Evolutionary conservation across 2,113 vertebrate species (phyloP).

Genomic region (Zosterops japonicus): DNA sequence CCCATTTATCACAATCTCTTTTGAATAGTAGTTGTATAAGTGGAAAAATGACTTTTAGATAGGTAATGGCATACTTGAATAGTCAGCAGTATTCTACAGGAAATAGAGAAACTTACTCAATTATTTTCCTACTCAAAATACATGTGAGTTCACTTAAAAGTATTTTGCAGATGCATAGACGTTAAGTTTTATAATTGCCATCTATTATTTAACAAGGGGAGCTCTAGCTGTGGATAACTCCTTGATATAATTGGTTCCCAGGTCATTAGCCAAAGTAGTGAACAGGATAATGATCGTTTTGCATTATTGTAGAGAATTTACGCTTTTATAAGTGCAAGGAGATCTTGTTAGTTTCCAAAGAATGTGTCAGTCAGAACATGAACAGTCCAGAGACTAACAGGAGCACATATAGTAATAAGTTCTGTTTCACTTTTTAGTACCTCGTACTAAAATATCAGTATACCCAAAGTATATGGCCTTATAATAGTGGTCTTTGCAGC

Average conservation of each 20-base stretch:
- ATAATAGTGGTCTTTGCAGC: neutral
- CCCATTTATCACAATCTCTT: constrained; percentile 3
- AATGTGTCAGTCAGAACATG: neutral
- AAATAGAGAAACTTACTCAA: neutral
- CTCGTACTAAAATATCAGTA: neutral
- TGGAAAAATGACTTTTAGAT: neutral
- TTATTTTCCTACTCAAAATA: neutral
- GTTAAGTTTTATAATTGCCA: neutral
- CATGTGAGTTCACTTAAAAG: neutral
- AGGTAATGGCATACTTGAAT: neutral
- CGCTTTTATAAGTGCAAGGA: neutral
- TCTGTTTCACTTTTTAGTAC: neutral
- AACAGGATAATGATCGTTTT: constrained; percentile 4
- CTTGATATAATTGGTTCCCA: neutral
- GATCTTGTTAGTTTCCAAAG: constrained; percentile 1
- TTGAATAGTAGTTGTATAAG: neutral
- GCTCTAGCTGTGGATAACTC: neutral
- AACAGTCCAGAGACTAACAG: neutral
- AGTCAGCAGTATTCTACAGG: neutral
- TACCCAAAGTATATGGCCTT: neutral
- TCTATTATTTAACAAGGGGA: neutral
- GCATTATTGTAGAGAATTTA: neutral
- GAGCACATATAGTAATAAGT: neutral
- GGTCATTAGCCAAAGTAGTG: constrained; percentile 18
- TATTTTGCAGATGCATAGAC: neutral